phyloP scores from a whole-genome alignment of 1,140 invertebrate genomes.

The Telenomus remus region DNA sequence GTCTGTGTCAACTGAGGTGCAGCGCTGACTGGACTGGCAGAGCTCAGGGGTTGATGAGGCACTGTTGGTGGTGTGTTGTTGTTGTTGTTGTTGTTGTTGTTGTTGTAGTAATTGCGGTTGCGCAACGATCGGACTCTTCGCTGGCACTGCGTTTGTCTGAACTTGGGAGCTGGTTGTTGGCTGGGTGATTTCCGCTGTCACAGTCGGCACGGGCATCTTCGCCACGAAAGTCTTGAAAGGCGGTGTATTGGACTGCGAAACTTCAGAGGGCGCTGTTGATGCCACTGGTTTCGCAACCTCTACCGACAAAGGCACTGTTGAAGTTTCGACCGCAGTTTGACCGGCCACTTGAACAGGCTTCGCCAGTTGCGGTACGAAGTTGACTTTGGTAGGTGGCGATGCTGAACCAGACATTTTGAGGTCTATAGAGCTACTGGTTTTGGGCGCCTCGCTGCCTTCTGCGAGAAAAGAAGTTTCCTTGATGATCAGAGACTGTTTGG shows the following conservation, averaged over 20 bases:
- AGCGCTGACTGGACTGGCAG: background rate
- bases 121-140: constrained; percentile 43
- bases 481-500: constrained; percentile 69
- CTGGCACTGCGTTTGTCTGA: constrained; percentile 14
- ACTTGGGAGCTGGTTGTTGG: constrained; percentile 4
- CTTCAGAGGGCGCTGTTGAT: background rate
- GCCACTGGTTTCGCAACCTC: constrained; percentile 1
- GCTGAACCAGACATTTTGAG: constrained; percentile 63
- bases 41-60: background rate
- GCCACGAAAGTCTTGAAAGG: constrained; percentile 1
- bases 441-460: constrained; percentile 58
- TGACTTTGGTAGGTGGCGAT: constrained; percentile 11
- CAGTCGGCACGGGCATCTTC: background rate
- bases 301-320: background rate
- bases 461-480: constrained; percentile 78
- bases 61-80: background rate
- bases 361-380: constrained; percentile 13
- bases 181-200: background rate
- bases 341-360: constrained; percentile 12
- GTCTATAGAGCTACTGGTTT: constrained; percentile 68
- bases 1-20: background rate
- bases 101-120: constrained; percentile 55
- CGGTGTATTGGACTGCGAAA: background rate
- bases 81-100: constrained; percentile 15
- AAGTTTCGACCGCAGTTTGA: background rate